A percentile compares a stretch with the other conserved stretches of the same genome.
Conservation (phyloP, 2,113 vertebrate genomes). For the Leucopsar rothschildi region DNA sequence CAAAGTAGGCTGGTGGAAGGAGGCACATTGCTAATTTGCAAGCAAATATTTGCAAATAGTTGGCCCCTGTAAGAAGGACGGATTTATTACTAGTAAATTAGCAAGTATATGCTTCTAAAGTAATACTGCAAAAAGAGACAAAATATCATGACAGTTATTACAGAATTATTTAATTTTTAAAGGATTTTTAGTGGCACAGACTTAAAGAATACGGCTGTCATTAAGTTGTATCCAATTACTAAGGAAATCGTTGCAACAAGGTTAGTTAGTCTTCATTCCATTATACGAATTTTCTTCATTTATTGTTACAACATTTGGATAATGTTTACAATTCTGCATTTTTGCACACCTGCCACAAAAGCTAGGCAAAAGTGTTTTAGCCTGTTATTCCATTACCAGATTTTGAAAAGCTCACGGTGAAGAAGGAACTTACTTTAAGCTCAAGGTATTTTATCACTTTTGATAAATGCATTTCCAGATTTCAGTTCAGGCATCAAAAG, state of each 20-base stretch:
- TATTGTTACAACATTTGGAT: neutral
- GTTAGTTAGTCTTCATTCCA: neutral
- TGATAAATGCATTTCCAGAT: neutral
- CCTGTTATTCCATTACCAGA: neutral
- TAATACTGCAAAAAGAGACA: neutral
- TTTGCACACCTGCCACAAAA: neutral
- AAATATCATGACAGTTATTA: neutral
- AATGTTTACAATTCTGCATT: neutral
- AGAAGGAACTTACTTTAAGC: neutral
- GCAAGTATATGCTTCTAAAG: neutral
- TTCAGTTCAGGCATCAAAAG: neutral
- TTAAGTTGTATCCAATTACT: neutral
- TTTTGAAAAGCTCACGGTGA: neutral
- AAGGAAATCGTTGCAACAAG: neutral
- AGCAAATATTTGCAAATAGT: neutral
- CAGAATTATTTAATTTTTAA: neutral
- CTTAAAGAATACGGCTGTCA: neutral
- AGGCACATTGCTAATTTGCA: neutral
- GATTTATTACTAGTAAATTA: neutral
- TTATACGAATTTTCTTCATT: neutral
- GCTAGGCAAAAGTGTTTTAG: neutral
- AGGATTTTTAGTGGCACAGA: neutral
- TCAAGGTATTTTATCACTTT: neutral
- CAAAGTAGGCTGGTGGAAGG: neutral
- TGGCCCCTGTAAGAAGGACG: neutral